Conservation (phyloP, 2,888 invertebrate species). For the Synanthedon myopaeformis region DNA sequence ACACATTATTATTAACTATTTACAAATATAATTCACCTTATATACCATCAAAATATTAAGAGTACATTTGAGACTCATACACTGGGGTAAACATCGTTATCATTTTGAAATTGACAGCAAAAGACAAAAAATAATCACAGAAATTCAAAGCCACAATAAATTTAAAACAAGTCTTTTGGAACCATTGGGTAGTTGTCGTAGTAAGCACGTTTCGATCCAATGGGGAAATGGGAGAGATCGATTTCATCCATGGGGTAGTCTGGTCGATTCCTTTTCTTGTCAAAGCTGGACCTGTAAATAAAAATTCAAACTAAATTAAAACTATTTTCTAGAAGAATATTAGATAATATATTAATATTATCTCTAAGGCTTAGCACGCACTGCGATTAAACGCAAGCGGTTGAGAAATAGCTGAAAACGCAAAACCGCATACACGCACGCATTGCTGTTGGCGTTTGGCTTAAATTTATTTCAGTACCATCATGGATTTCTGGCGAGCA, state of each 20-base stretch:
- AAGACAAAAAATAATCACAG: constrained; percentile 9
- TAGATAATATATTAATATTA: no score
- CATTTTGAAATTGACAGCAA: constrained; percentile 9
- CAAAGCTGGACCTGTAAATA: constrained; percentile 13
- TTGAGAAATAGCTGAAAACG: no score
- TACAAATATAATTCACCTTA: background rate
- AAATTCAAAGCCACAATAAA: background rate
- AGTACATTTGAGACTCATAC: constrained; percentile 14
- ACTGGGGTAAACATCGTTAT: constrained; percentile 8
- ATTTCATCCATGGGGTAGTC: constrained; percentile 63
- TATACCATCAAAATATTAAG: constrained; percentile 3
- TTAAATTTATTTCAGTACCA: no score
- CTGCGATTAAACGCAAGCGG: no score
- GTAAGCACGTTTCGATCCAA: constrained; percentile 46
- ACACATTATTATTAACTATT: constrained; percentile 1
- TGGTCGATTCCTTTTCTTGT: constrained; percentile 45
- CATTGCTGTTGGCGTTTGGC: no score
- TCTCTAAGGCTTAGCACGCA: no score
- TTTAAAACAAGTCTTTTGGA: background rate
- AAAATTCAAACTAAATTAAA: no score
- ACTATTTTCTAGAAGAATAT: no score
- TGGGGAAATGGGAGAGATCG: constrained; percentile 56
- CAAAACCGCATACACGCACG: no score
- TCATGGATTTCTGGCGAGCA: no score
- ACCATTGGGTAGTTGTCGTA: constrained; percentile 1